Evolutionary conservation across 2,888 invertebrate species (phyloP).

Genomic region (Polyommatus iphigenia): DNA sequence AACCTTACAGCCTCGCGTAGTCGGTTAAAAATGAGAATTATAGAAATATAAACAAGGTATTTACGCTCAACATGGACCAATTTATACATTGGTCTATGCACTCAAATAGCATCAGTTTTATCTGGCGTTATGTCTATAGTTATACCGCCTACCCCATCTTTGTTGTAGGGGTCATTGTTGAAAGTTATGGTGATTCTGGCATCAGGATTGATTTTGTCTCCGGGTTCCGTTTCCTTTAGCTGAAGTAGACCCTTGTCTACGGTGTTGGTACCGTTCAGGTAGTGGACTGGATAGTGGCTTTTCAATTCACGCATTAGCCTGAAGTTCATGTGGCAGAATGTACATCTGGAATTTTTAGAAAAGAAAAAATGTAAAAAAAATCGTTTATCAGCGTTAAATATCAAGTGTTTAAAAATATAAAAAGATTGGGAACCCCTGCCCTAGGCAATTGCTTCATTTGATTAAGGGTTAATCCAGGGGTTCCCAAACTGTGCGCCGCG

Average conservation of each 20-base stretch:
- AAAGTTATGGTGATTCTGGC: conserved; percentile 61
- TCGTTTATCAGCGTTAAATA: too few relatives aligned
- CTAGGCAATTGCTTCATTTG: too few relatives aligned
- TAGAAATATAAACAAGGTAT: too few relatives aligned
- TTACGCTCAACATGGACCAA: too few relatives aligned
- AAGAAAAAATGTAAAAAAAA: too few relatives aligned
- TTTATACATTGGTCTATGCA: too few relatives aligned
- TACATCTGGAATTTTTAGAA: conserved; percentile 56
- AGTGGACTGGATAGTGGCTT: conserved; percentile 70
- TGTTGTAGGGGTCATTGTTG: conserved; percentile 50
- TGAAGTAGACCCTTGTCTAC: conserved; percentile 21
- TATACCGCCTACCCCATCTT: conserved; percentile 58
- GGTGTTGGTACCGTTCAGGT: conserved; percentile 47
- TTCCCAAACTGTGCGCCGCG: too few relatives aligned
- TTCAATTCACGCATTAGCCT: conserved; percentile 67
- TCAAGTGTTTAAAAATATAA: too few relatives aligned
- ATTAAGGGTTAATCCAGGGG: too few relatives aligned
- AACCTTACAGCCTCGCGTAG: too few relatives aligned
- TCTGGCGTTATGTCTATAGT: conserved; percentile 60
- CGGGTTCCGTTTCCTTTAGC: conserved; percentile 33
- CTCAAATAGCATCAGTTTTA: conserved; percentile 42
- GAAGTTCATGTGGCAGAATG: conserved; percentile 65
- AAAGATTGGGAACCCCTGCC: too few relatives aligned
- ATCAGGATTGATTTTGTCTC: conserved; percentile 37
- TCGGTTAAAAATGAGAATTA: too few relatives aligned